Evolutionary conservation across 2,113 vertebrate species (phyloP).

Genomic region (Cebus imitator): DNA sequence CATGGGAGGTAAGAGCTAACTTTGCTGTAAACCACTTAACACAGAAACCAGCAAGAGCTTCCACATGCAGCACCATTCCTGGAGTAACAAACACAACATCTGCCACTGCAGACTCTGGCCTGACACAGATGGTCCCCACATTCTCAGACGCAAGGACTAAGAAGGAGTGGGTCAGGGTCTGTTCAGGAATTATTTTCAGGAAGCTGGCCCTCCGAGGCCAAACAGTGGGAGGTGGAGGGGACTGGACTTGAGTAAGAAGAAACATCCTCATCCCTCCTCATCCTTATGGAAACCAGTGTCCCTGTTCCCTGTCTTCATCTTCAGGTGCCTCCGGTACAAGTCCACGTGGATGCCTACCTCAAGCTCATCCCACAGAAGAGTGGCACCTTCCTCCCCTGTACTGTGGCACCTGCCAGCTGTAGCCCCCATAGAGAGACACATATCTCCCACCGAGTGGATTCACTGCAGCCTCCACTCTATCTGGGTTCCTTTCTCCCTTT

Average conservation of each 20-base stretch:
- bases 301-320: neutral
- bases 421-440: neutral
- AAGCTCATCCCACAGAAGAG: neutral
- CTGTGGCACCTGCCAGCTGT: neutral
- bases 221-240: neutral
- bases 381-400: neutral
- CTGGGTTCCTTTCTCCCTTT: neutral
- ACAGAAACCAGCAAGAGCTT: neutral
- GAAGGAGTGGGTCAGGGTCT: neutral
- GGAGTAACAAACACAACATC: accelerated
- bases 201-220: neutral
- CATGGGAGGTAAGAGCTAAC: too few relatives aligned
- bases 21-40: neutral
- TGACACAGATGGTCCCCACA: neutral
- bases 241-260: neutral
- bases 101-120: too few relatives aligned
- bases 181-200: neutral
- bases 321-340: neutral
- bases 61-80: accelerated
- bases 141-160: neutral
- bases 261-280: neutral
- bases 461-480: neutral
- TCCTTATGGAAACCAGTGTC: too few relatives aligned
- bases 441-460: accelerated
- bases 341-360: neutral